Evolutionary conservation across 1,140 invertebrate species (phyloP).

Genomic region (Aethina tumida): DNA sequence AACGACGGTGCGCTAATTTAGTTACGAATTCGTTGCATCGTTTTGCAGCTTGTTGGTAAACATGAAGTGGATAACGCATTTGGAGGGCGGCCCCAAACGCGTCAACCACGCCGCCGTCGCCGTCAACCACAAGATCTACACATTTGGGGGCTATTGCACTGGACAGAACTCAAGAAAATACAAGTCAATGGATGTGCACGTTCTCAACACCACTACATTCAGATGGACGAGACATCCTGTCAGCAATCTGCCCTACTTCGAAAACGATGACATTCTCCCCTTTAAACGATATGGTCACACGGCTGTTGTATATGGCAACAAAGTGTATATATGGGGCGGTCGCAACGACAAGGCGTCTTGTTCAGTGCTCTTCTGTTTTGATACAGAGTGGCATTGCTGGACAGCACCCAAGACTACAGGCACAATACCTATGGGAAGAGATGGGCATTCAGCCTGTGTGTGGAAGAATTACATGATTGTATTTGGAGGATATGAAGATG

Average conservation of each 20-base stretch:
- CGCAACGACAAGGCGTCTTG: slow-evolving; percentile 75
- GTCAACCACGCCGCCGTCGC: slow-evolving; percentile 88
- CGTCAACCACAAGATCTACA: slow-evolving; percentile 71
- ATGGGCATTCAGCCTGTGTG: slow-evolving; percentile 84
- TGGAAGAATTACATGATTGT: slow-evolving; percentile 77
- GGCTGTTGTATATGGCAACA: slow-evolving; percentile 63
- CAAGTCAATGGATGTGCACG: slow-evolving; percentile 76
- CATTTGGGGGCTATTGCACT: slow-evolving; percentile 85
- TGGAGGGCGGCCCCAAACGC: slow-evolving; percentile 68
- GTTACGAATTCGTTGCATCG: no score
- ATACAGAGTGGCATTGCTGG: slow-evolving; percentile 65
- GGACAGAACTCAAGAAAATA: slow-evolving; percentile 60
- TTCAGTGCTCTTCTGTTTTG: slow-evolving; percentile 68
- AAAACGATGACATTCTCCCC: slow-evolving; percentile 34
- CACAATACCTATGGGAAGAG: slow-evolving; percentile 62
- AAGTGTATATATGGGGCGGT: slow-evolving; percentile 84
- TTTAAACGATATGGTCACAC: slow-evolving; percentile 71
- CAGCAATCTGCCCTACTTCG: slow-evolving; percentile 33
- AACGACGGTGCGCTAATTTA: no score
- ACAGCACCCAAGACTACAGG: slow-evolving; percentile 53
- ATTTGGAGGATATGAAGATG: slow-evolving; percentile 81
- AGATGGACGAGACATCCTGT: slow-evolving; percentile 46
- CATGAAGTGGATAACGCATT: slow-evolving; percentile 69
- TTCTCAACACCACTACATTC: slow-evolving; percentile 66
- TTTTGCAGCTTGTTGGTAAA: no score